These are phyloP conservation scores for Notarius lentiginosus DNA, from an alignment of 2,113 vertebrate species.

Conservation along the genomic window DNA sequence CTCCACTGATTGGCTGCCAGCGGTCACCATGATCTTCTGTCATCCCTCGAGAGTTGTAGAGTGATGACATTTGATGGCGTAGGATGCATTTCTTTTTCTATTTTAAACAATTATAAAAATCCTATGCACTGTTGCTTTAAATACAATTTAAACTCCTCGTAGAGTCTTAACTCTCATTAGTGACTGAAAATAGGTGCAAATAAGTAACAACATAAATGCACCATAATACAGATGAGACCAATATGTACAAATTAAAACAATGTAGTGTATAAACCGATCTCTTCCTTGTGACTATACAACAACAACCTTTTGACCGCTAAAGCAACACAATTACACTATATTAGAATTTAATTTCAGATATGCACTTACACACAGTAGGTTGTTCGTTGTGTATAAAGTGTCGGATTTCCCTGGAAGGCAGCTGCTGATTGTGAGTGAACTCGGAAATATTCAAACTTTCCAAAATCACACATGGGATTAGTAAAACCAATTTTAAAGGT, in stretches of 20 bases:
- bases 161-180: slow-evolving; percentile 18
- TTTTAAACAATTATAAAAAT: neutral
- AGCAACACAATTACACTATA: neutral
- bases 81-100: neutral
- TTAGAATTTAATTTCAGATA: neutral
- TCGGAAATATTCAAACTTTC: neutral
- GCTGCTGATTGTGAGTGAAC: neutral
- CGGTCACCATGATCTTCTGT: neutral
- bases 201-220: slow-evolving; percentile 18
- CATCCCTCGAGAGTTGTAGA: neutral
- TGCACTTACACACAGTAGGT: neutral
- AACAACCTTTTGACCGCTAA: neutral
- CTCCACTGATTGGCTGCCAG: neutral
- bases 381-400: neutral
- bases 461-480: slow-evolving; percentile 9
- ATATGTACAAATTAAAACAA: slow-evolving; percentile 35
- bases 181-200: slow-evolving; percentile 12
- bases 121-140: neutral
- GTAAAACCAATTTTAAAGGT: neutral
- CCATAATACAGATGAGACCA: slow-evolving; percentile 19
- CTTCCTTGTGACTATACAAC: neutral
- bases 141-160: neutral
- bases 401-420: neutral
- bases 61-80: neutral
- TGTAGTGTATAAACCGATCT: slow-evolving; percentile 29